phyloP scores from a whole-genome alignment of 2,888 invertebrate species.

The Uloborus plumipes region DNA sequence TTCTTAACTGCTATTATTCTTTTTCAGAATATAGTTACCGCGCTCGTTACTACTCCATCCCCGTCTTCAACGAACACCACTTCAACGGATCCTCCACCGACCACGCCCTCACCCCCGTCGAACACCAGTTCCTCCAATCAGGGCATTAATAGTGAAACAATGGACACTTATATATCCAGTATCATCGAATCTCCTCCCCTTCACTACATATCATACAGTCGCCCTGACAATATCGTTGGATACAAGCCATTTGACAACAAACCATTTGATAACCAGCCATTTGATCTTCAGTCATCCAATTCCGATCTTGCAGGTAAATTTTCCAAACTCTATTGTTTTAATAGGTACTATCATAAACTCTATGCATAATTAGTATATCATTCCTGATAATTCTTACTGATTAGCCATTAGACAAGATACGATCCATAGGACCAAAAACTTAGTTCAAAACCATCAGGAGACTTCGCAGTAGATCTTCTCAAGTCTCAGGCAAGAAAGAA shows the following conservation, averaged over 20 bases:
- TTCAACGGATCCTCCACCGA: conserved; percentile 8
- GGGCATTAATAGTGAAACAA: conserved; percentile 15
- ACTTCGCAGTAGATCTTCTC: no score
- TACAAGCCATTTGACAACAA: conserved; percentile 22
- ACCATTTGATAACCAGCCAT: conserved; percentile 44
- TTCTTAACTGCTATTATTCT: neutral
- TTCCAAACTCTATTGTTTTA: no score
- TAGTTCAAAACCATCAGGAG: no score
- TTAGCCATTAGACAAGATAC: no score
- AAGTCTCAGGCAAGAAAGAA: no score
- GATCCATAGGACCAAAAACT: no score
- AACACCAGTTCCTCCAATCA: conserved; percentile 1
- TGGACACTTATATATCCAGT: conserved; percentile 48
- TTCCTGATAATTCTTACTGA: no score
- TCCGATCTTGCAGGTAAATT: conserved; percentile 45
- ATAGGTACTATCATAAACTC: no score
- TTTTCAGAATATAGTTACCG: neutral
- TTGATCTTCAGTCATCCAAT: conserved; percentile 45
- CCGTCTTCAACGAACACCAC: conserved; percentile 22
- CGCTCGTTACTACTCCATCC: neutral
- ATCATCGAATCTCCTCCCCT: conserved; percentile 57
- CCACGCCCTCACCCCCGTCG: neutral
- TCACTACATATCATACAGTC: conserved; percentile 56
- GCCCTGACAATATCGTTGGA: conserved; percentile 45
- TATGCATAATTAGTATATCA: no score